Evolutionary conservation across 2,888 invertebrate species (phyloP), one percentile per base, ranked within the genome.

Genomic region (Xanthia togata): DNA sequence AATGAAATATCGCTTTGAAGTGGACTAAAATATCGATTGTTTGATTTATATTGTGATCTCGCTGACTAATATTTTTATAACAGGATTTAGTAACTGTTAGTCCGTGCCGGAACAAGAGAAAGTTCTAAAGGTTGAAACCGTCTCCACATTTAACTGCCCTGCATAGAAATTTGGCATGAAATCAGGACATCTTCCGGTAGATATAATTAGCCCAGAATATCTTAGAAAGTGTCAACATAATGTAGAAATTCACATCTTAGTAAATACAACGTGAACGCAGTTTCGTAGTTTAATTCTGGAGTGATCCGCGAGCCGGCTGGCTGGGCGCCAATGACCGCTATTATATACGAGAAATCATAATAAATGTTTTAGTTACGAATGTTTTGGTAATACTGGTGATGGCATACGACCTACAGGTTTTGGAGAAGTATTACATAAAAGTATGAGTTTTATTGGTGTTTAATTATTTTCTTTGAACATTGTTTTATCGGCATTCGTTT

Each of bases 271-370:
- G 59, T 23, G 70, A 53, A 73, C 82, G 55, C 80, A 80, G 84
- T 81, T 83, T 84, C 74, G 23, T n/a, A 55, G 89, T 90, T 91
- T 90, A 90, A 92, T 90, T 91, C 92, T 90, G 92, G 91, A 90
- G 89, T 85, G 89, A 89, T 87, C 78, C 81, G 73, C 78, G 77
- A 35, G 73, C 74, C 71, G 68, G 65, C 83, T 92, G 92, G 92
- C 92, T 55, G 3, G 8, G 35, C 55, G 91, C 93, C 94, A 93
- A 89, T 73, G 78, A 63, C 67, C 72, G 68, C 81, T 85, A 88
- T 90, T 76, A 88, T 73, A 88, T 47, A 86, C 79, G 78, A 79
- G 81, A 88, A 89, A 89, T 88, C 84, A 87, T 89, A 87, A 88
- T 87, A 88, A 87, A 88, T 85, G 81, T 17, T 78, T 81, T 84